Base-by-base conservation (phyloP, 2,888 invertebrate species). In the Euplagia quadripunctaria region DNA sequence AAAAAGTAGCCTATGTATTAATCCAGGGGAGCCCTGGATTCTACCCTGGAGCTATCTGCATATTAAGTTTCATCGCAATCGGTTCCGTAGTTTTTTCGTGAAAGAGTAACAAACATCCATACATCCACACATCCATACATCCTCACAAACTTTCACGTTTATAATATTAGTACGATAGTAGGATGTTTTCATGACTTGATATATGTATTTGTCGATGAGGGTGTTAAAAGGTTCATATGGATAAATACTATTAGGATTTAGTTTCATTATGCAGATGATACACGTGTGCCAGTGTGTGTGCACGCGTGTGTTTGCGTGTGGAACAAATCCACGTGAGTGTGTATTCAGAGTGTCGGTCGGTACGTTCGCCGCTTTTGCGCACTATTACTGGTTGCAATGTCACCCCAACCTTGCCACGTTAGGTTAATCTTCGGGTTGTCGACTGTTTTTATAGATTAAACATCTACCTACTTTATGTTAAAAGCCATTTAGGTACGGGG, bases 361-460 rank as follows among this genome's bases (percentile, higher is more conserved):
- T 74, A 72, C 77, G 74, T 74, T 63, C 75, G 84, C 74, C 91
- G 91, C 89, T 87, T 79, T 90, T 90, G 91, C 90, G 89, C 68
- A 68, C 58, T 68, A 68, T 58, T 79, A 75, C 81, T 81, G 81
- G 74, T 52, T 86, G 87, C 92, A 93, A 93, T 90, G 93, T 93
- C 93, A 93, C 93, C 75, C 78, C 86, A 90, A 93, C 92, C 93
- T 93, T 93, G 90, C 74, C 77, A 77, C 79, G 83, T 83, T 86
- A 80, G 87, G 88, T 89, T 89, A 90, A 90, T 91, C 88, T 89
- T 81, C 78, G 86, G 92, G 89, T 89, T 87, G 81, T 85, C 91
- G 92, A 92, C 92, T 91, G 85, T 78, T 75, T 71, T 87, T 91
- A 87, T 88, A 88, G 83, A 88, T 85, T 82, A 82, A 80, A 70